Base-by-base conservation (phyloP, 2,113 vertebrate species). In the Bos indicus region DNA sequence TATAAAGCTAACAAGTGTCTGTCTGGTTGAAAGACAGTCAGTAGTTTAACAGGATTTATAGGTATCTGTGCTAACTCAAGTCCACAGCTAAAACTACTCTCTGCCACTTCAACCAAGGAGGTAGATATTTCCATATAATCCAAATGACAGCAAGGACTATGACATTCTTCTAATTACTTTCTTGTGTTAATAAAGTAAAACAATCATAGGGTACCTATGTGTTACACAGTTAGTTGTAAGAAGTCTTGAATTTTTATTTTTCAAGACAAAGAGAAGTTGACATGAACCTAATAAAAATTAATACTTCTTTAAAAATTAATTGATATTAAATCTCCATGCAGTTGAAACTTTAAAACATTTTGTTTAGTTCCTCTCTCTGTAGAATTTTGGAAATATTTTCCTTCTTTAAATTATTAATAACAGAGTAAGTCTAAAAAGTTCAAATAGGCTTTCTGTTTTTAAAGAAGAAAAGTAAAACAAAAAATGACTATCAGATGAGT, bases 371-470 rank as follows among this genome's bases (percentile, higher is more conserved):
- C 30, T 26, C 56, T 74, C 6, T 64, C n/a, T 90, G 11, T 57
- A 3, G 80, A 36, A 94, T 97, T 92, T 56, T 71, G 0, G 0
- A 28, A 93, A 81, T 57, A 90, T 62, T 88, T 90, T 97, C 74
- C 11, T 94, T 92, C 4, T 82, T 97, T 91, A 91, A 74, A 95
- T 92, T 94, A 78, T 90, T 81, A 97, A 67, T 78, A 94, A 57
- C 19, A 95, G 43, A 95, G 43, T 30, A 82, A 83, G 67, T 85
- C 16, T 60, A 93, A 94, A 28, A 96, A 86, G 36, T 91, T 23
- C 60, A 93, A 96, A 80, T 28, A 62, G 15, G 95, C 78, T 97
- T 93, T 97, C 93, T 98, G 57, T 43, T 97, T 64, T 36, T 90
- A 94, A 96, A 6, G 84, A 88, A 30, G 40, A 36, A 71, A 95